phyloP scores from a whole-genome alignment of 2,888 invertebrate genomes.

The Keiferia lycopersicella region DNA sequence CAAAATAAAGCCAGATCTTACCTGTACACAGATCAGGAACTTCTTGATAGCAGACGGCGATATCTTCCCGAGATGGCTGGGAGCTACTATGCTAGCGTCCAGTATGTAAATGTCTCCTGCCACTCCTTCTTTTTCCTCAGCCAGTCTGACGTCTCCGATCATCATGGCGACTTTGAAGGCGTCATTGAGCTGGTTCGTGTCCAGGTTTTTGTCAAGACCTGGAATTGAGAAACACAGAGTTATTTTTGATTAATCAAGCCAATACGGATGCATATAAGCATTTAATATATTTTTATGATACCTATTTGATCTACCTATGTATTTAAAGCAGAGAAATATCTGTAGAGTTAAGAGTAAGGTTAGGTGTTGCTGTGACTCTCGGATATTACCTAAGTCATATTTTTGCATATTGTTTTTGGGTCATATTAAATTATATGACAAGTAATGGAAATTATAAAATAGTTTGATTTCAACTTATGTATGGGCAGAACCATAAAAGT shows the following conservation, averaged over 20 bases:
- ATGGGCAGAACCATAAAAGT: not conserved
- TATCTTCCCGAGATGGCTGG: conserved; percentile 88
- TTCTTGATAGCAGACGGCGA: conserved; percentile 89
- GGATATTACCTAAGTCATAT: too few relatives aligned
- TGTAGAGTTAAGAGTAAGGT: too few relatives aligned
- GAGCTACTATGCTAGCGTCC: conserved; percentile 87
- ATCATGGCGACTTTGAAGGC: conserved; percentile 90
- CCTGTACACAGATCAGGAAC: conserved; percentile 90
- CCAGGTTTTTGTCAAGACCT: conserved; percentile 81
- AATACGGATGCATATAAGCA: too few relatives aligned
- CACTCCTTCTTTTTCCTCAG: conserved; percentile 89
- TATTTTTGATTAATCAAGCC: not conserved
- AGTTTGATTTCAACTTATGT: too few relatives aligned
- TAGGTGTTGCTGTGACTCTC: too few relatives aligned
- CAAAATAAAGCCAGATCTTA: conserved; percentile 42
- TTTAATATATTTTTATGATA: too few relatives aligned
- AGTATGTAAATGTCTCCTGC: conserved; percentile 91
- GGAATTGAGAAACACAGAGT: conserved; percentile 33
- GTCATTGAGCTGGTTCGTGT: conserved; percentile 84
- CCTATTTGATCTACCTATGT: too few relatives aligned
- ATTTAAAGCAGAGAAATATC: too few relatives aligned
- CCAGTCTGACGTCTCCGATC: conserved; percentile 90
- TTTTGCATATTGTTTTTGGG: too few relatives aligned
- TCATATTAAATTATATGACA: too few relatives aligned
- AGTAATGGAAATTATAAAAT: too few relatives aligned